Conservation (phyloP, 2,113 vertebrate genomes). For the Larimichthys polyactis region DNA sequence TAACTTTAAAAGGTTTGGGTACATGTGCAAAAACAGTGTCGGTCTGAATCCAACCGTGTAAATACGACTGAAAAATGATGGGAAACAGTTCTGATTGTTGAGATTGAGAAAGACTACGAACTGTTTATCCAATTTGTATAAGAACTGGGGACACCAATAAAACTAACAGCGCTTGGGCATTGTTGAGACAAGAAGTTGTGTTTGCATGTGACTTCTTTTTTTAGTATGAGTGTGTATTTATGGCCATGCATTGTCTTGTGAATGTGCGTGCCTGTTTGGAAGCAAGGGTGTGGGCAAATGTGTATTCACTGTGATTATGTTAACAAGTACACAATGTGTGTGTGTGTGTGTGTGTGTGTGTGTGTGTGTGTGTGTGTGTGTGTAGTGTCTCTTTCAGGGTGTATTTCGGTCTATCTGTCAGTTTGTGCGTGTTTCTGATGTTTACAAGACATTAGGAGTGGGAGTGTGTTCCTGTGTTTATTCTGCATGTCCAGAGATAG, state of each 20-base stretch:
- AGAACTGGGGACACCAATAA: constrained; percentile 67
- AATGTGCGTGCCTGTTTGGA: constrained; percentile 49
- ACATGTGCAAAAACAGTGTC: constrained; percentile 38
- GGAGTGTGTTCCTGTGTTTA: constrained; percentile 86
- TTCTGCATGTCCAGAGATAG: constrained; percentile 78
- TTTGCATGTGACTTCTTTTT: constrained; percentile 64
- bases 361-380: constrained; percentile 26
- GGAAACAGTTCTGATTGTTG: constrained; percentile 59
- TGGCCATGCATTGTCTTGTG: constrained; percentile 63
- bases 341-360: constrained; percentile 23
- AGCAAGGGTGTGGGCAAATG: constrained; percentile 58
- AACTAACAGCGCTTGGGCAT: constrained; percentile 60
- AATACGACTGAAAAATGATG: constrained; percentile 18
- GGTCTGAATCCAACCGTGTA: constrained; percentile 16
- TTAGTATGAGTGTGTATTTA: constrained; percentile 63
- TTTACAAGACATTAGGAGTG: constrained; percentile 81
- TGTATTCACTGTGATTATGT: constrained; percentile 68
- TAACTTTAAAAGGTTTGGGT: constrained; percentile 10
- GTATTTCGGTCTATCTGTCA: constrained; percentile 61
- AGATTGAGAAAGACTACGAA: constrained; percentile 55
- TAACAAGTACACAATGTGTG: constrained; percentile 58
- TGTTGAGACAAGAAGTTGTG: constrained; percentile 66
- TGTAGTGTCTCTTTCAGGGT: constrained; percentile 55
- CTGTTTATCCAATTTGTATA: constrained; percentile 66
- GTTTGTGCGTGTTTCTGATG: constrained; percentile 71